A percentile compares a stretch with the other conserved stretches of the same genome.
These are phyloP conservation scores for Xiphophorus couchianus DNA, from an alignment of 2,113 vertebrate genomes.

Conservation along the genomic window DNA sequence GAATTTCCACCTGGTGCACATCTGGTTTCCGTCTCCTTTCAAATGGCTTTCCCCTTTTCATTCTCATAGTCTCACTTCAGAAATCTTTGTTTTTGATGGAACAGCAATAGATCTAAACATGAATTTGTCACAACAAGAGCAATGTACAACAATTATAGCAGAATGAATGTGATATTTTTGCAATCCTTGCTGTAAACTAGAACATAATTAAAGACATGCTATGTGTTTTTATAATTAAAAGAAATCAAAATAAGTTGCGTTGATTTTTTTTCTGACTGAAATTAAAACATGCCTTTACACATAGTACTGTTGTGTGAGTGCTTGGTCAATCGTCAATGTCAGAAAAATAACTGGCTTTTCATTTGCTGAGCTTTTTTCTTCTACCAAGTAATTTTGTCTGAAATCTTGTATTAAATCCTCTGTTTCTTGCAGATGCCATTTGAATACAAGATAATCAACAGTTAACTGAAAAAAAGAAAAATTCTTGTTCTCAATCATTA, in stretches of 20 bases:
- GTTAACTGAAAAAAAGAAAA: constrained; percentile 1
- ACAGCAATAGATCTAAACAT: constrained; percentile 7
- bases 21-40: constrained; percentile 60
- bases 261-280: background rate
- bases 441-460: background rate
- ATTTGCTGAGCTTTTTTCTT: background rate
- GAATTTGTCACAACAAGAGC: constrained; percentile 29
- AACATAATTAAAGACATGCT: background rate
- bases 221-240: background rate
- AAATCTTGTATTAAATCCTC: background rate
- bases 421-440: background rate
- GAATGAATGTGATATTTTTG: background rate
- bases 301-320: background rate
- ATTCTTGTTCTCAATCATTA: constrained; percentile 19
- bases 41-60: constrained; percentile 46
- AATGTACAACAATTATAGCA: constrained; percentile 15
- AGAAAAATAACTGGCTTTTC: background rate
- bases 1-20: constrained; percentile 55
- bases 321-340: background rate
- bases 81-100: constrained; percentile 39
- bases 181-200: background rate
- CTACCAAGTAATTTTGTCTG: background rate
- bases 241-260: background rate
- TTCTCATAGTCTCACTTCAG: constrained; percentile 49
- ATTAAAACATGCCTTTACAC: background rate